Conservation (phyloP, 2,113 vertebrate species). For the Heliornis fulica region DNA sequence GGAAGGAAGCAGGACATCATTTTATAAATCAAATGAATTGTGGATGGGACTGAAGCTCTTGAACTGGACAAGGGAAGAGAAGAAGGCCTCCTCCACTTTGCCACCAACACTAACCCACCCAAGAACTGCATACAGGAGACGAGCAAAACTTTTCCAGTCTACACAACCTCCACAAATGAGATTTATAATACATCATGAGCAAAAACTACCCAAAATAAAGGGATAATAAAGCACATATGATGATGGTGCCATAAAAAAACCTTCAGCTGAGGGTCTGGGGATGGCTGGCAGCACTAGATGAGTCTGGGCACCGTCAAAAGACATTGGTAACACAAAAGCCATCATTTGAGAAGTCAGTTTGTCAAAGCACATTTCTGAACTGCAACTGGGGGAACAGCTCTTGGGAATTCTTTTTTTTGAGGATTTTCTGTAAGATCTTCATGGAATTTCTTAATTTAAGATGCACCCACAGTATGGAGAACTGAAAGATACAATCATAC, state of each 20-base stretch:
- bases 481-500: background rate
- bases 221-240: background rate
- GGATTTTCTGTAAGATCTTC: background rate
- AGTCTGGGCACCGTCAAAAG: accelerated
- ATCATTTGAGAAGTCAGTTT: background rate
- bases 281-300: background rate
- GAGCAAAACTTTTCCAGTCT: background rate
- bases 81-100: background rate
- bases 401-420: background rate
- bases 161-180: background rate
- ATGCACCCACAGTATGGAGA: background rate
- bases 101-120: no score
- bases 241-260: no score
- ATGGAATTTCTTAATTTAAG: background rate
- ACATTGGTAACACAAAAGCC: background rate
- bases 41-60: accelerated
- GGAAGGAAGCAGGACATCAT: background rate
- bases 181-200: background rate
- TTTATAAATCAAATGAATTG: no score
- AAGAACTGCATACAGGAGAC: background rate
- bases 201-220: background rate
- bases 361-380: background rate
- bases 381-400: accelerated
- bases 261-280: background rate
- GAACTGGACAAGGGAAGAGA: background rate